phyloP scores from a whole-genome alignment of 2,113 vertebrate genomes.

The Xenopus borealis region DNA sequence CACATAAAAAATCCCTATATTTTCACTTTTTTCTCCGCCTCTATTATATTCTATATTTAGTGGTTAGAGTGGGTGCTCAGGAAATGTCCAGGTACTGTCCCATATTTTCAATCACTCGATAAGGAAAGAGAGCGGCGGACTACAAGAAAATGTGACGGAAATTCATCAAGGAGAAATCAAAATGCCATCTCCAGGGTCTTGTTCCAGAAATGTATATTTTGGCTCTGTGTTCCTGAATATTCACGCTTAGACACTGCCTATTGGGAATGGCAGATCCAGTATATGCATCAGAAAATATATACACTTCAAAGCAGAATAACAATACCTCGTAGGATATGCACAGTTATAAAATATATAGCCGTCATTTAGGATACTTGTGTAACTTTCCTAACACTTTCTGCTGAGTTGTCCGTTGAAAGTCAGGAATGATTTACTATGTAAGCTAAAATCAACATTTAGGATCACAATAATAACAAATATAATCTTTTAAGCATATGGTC shows the following conservation, averaged over 20 bases:
- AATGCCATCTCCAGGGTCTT: conserved; percentile 23
- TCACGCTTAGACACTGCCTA: conserved; percentile 6
- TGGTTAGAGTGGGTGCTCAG: not conserved
- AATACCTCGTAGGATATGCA: not conserved
- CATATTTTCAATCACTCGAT: conserved; percentile 37
- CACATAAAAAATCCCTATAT: too few species aligned
- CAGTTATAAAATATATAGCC: not conserved
- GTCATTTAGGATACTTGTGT: not conserved
- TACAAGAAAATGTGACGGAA: conserved; percentile 35
- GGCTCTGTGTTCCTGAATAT: conserved; percentile 33
- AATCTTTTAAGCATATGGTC: too few species aligned
- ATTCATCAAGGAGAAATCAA: conserved; percentile 37
- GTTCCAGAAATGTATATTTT: conserved; percentile 39
- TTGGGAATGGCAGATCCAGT: not conserved
- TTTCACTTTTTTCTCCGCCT: not conserved
- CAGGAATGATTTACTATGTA: too few species aligned
- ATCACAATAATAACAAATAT: too few species aligned
- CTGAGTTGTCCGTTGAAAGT: not conserved
- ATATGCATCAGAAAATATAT: conserved; percentile 3
- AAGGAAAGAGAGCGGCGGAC: conserved; percentile 12
- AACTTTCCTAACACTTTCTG: not conserved
- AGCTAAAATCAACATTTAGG: too few species aligned
- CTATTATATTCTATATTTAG: conserved; percentile 16
- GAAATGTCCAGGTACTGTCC: conserved; percentile 12
- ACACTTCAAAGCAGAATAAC: not conserved